phyloP scores from a whole-genome alignment of 2,113 vertebrate genomes.

The Orycteropus afer region DNA sequence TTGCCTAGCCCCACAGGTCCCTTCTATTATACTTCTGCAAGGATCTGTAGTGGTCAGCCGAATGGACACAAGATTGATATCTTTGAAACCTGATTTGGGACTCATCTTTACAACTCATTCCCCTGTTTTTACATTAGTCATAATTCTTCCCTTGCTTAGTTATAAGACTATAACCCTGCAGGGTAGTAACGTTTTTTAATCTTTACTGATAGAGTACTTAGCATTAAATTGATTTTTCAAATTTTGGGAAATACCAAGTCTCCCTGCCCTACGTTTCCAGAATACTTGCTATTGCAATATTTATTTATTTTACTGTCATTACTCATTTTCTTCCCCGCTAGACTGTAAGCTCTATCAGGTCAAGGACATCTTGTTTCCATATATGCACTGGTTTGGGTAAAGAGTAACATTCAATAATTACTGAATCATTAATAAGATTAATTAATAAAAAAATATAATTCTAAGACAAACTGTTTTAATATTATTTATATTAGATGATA shows the following conservation, averaged over 20 bases:
- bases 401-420: slow-evolving; percentile 13
- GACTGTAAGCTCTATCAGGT: neutral
- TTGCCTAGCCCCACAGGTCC: neutral
- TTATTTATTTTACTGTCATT: slow-evolving; percentile 17
- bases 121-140: neutral
- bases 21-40: neutral
- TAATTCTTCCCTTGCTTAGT: neutral
- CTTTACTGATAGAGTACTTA: neutral
- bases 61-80: neutral
- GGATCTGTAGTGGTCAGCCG: neutral
- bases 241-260: slow-evolving; percentile 4
- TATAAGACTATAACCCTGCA: neutral
- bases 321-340: slow-evolving; percentile 32
- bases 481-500: slow-evolving; percentile 34
- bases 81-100: slow-evolving; percentile 4
- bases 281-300: neutral
- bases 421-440: neutral
- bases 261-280: neutral
- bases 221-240: slow-evolving; percentile 30
- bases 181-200: neutral
- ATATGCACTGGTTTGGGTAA: neutral
- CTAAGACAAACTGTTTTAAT: slow-evolving; percentile 9
- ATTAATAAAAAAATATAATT: slow-evolving; percentile 48
- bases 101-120: neutral
- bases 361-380: neutral